Evolutionary conservation across 2,113 vertebrate species (phyloP), one percentile per base, ranked within the genome.

Genomic region (Gasterosteus aculeatus): DNA sequence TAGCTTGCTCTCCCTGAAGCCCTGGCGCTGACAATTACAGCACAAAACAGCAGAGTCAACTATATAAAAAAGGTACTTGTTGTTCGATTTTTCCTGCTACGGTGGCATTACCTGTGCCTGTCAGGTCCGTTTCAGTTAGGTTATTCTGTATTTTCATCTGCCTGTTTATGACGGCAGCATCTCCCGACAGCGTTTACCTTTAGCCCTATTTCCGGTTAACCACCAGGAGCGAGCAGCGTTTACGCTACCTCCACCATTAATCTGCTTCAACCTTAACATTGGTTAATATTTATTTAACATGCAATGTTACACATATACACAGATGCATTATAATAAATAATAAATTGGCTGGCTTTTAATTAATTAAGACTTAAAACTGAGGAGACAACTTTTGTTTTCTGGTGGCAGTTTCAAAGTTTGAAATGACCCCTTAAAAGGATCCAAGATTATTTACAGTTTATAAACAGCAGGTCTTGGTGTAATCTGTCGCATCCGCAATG

Each of bases 131-230:
- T 86, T 72, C 54, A 68, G 26, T 76, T 77, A 92, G 65, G 35
- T 90, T 89, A 88, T 90, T 89, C 80, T 63, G 88, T 89, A 80
- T 85, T 90, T 85, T 83, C 87, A 91, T 92, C 87, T 80, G 90
- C 83, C 92, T 89, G 85, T 90, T 94, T 88, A 85, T 90, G 90
- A 93, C 92, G 88, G 89, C 90, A 87, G 85, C 93, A 92, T 93
- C 88, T 90, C 70, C 92, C 91, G 91, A 92, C 66, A 93, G 91
- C 84, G 77, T 85, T 93, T 84, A 88, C 85, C 84, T 83, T 75
- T 46, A 83, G 82, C 56, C 77, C 79, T 76, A 89, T 83, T 94
- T 95, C 93, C 94, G 88, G 82, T 89, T 60, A 63, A 4, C 19
- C 57, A 26, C 0, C 38, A 22, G 10, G 29, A 35, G 19, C 0